Percentiles rank a stretch among this genome's conserved stretches.
Conservation (phyloP, 2,113 vertebrate genomes). For the Mobula hypostoma region DNA sequence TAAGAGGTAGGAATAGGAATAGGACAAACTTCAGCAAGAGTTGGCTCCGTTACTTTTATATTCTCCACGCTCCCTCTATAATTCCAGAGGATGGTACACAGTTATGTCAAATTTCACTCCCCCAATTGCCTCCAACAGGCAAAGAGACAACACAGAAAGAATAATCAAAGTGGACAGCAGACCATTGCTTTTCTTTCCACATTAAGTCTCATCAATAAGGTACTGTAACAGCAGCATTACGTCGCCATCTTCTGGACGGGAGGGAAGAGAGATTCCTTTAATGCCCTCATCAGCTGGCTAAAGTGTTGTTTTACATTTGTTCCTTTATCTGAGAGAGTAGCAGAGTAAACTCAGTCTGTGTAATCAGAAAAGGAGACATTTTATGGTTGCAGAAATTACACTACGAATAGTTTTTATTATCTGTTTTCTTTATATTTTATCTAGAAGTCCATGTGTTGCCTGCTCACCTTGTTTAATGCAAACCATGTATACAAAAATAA, state of each 20-base stretch:
- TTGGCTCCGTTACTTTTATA: background rate
- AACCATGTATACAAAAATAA: background rate
- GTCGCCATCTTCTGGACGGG: slow-evolving; percentile 7
- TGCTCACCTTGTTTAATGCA: background rate
- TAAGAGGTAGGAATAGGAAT: background rate
- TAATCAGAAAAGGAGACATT: background rate
- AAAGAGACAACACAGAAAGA: background rate
- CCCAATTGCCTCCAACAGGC: background rate
- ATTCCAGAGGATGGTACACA: background rate
- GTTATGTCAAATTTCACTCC: background rate
- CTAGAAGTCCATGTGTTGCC: background rate
- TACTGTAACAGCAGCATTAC: background rate
- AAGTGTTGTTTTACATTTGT: background rate
- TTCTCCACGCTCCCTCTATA: background rate
- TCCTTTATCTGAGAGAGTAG: background rate
- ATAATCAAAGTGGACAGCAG: background rate
- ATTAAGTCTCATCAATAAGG: background rate
- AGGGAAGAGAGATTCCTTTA: background rate
- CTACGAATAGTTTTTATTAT: background rate
- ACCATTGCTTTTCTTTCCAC: background rate
- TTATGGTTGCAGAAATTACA: background rate
- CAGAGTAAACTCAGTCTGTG: background rate
- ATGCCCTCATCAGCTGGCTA: background rate
- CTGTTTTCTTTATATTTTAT: background rate
- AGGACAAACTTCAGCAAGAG: background rate